Evolutionary conservation across 2,113 vertebrate genomes (phyloP), one percentile per base, ranked within the genome.

Genomic region (Stomatorhinus ivindoensis): DNA sequence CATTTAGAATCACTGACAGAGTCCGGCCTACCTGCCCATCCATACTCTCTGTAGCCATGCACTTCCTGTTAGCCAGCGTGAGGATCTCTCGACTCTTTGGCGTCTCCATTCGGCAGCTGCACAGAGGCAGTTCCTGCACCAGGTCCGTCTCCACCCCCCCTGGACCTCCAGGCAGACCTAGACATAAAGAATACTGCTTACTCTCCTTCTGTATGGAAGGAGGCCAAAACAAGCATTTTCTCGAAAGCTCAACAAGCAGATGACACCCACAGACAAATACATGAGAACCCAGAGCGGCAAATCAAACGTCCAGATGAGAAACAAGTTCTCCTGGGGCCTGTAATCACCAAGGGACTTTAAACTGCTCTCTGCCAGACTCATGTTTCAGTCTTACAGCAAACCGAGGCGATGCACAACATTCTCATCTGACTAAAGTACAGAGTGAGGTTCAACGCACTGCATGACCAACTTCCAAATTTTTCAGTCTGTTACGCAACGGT

Each of bases 31-130:
- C 97, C 95, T 97, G 97, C 0, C 97, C 97, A 19, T 98, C 97
- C 27, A 97, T 94, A 0, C 98, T 98, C 93, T 99, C 98, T 0
- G 97, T 98, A 88, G 98, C 98, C 98, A 99, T 99, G 95, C 98
- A 99, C 96, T 98, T 99, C 95, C 97, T 97, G 95, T 98, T 98
- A n/a, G 98, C 97, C 91, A 98, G 94, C 0, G 96, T 98, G 90
- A 97, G 96, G 92, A 99, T 97, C 95, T 99, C 98, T 3, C 98
- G 96, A 94, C 97, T 98, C 93, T 97, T 99, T 21, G 98, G 98
- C 0, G 97, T 99, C 93, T 99, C 98, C 97, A 99, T 99, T 15
- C 98, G 97, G 91, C 98, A 99, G 96, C 98, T 99, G 89, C 98
- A 99, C 76, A 99, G 97, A 10, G 98, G 98, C 0, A 99, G 97